A percentile compares a stretch with the other conserved stretches of the same genome.
phyloP scores from a whole-genome alignment of 1,140 invertebrate genomes.

The Diachasmimorpha longicaudata region DNA sequence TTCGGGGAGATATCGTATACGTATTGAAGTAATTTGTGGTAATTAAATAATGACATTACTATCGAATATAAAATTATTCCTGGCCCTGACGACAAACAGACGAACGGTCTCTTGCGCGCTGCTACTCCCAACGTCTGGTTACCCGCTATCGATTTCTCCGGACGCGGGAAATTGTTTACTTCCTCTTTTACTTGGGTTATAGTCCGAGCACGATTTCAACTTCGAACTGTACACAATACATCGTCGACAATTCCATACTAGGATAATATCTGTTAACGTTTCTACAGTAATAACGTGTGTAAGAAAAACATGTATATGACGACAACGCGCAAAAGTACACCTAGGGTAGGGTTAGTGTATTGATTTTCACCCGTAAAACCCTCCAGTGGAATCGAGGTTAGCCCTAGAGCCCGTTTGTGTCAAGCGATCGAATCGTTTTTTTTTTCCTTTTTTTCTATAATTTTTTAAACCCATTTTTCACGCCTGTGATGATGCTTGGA shows the following conservation, averaged over 20 bases:
- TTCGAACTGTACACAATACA: neutral
- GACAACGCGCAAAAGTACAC: slow-evolving; percentile 10
- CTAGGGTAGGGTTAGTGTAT: slow-evolving; percentile 45
- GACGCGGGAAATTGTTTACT: slow-evolving; percentile 41
- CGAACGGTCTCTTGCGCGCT: neutral
- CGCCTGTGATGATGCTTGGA: too few relatives aligned
- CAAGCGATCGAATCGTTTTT: neutral
- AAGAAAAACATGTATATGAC: neutral
- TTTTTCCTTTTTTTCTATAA: neutral
- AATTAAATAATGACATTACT: neutral
- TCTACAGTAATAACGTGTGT: neutral
- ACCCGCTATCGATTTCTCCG: slow-evolving; percentile 43
- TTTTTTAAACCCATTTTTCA: neutral
- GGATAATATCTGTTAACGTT: neutral
- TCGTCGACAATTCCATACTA: neutral
- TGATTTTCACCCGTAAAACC: slow-evolving; percentile 57
- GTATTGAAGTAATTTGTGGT: neutral
- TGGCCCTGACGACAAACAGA: neutral
- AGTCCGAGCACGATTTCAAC: neutral
- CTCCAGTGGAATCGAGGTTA: slow-evolving; percentile 26
- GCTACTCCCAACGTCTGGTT: slow-evolving; percentile 2
- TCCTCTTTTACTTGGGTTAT: slow-evolving; percentile 29
- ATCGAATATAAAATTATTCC: neutral
- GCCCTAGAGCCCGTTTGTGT: neutral
- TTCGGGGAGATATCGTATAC: too few relatives aligned